Evolutionary conservation across 2,797 vertebrate species (phyloP).

Genomic region (Siniperca obscura): DNA sequence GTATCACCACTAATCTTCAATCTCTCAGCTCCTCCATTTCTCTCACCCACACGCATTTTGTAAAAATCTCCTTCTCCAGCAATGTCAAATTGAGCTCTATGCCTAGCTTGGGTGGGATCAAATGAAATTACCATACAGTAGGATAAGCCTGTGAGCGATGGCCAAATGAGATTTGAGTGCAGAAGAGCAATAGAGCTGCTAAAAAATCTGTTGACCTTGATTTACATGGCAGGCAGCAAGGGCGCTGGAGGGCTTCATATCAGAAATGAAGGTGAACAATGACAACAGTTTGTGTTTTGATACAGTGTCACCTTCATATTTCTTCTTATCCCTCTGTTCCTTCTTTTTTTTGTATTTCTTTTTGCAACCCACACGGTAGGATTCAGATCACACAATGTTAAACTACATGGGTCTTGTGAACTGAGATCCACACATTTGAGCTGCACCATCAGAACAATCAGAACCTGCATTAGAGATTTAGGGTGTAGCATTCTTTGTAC

Average conservation of each 20-base stretch:
- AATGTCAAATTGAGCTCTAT: slow-evolving; percentile 41
- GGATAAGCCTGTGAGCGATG: slow-evolving; percentile 54
- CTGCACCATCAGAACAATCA: neutral
- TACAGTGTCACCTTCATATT: neutral
- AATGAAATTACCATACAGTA: slow-evolving; percentile 69
- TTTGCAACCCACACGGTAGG: neutral
- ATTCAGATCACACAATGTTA: slow-evolving; percentile 8
- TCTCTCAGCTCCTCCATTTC: slow-evolving; percentile 44
- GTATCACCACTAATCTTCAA: slow-evolving; percentile 25
- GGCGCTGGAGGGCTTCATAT: slow-evolving; percentile 19
- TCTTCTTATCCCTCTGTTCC: neutral
- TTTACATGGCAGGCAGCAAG: slow-evolving; percentile 55
- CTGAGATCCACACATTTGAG: neutral
- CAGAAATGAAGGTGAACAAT: slow-evolving; percentile 36
- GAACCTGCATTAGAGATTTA: neutral
- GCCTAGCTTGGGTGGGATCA: slow-evolving; percentile 50
- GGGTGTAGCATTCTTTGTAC: neutral
- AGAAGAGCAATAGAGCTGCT: slow-evolving; percentile 56
- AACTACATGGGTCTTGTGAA: neutral
- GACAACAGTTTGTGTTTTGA: slow-evolving; percentile 30
- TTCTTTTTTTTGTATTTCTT: neutral
- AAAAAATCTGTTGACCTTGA: slow-evolving; percentile 60
- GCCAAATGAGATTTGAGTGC: slow-evolving; percentile 70
- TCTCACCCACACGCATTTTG: slow-evolving; percentile 6
- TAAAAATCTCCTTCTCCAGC: slow-evolving; percentile 32